Percentiles rank a stretch among this genome's conserved stretches.
Conservation (phyloP, 2,113 vertebrate genomes). For the Alethe castanea region DNA sequence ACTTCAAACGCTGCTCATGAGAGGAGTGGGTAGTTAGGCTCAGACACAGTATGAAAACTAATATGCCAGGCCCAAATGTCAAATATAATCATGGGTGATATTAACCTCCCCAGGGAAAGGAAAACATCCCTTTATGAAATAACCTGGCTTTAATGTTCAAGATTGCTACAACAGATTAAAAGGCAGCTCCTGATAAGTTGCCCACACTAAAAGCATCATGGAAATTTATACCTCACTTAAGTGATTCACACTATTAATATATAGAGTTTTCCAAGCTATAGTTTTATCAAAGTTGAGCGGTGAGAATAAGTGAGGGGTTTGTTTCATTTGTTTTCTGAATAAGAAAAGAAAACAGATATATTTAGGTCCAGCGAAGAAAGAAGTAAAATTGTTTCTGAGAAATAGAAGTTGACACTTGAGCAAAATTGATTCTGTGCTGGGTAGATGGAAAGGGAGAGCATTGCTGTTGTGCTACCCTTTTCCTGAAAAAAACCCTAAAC, state of each 20-base stretch:
- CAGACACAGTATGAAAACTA: conserved; percentile 5
- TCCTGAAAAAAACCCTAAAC: not conserved
- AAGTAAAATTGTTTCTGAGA: not conserved
- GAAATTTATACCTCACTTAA: conserved; percentile 59
- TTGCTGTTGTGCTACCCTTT: not conserved
- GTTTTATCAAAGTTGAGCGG: not conserved
- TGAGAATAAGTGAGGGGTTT: not conserved
- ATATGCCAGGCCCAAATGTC: conserved; percentile 44
- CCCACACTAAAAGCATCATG: conserved; percentile 52
- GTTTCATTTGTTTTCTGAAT: not conserved
- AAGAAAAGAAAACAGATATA: not conserved
- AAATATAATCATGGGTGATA: conserved; percentile 53
- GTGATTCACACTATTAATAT: conserved; percentile 66
- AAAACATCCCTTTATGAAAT: conserved; percentile 49
- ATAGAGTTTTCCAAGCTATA: conserved; percentile 11
- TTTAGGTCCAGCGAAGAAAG: not conserved
- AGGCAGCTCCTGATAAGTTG: conserved; percentile 27
- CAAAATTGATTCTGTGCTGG: not conserved
- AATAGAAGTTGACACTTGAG: not conserved
- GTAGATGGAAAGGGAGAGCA: not conserved
- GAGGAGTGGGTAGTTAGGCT: conserved; percentile 25
- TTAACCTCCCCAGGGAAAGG: conserved; percentile 35
- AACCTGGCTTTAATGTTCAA: conserved; percentile 49
- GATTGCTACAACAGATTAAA: conserved; percentile 44
- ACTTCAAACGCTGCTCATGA: conserved; percentile 2